A percentile compares a stretch with the other conserved stretches of the same genome.
phyloP scores from a whole-genome alignment of 1,140 invertebrate genomes.

The Penaeus japonicus region DNA sequence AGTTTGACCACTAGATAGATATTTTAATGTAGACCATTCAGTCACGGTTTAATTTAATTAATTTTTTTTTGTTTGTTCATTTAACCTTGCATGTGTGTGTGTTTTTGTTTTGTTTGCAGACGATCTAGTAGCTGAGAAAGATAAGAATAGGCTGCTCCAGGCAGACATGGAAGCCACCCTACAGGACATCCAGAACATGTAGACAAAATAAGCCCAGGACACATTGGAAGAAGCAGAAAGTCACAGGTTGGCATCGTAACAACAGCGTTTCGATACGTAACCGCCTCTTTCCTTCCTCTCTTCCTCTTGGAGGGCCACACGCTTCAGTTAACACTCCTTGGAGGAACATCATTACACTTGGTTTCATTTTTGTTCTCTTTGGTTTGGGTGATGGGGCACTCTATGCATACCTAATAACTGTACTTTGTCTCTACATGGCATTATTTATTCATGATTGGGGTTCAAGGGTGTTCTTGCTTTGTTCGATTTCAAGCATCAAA shows the following conservation, averaged over 20 bases:
- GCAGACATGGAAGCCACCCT: constrained; percentile 99
- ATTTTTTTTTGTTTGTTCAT: constrained; percentile 33
- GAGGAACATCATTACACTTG: no score
- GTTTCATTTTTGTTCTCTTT: no score
- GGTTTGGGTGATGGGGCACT: no score
- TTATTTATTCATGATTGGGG: no score
- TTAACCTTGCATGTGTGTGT: constrained; percentile 59
- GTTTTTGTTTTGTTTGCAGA: constrained; percentile 74
- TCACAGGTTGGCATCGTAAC: constrained; percentile 48
- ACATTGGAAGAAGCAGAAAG: constrained; percentile 50
- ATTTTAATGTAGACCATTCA: constrained; percentile 25
- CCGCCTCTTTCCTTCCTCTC: not conserved
- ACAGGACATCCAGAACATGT: constrained; percentile 99
- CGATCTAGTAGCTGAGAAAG: constrained; percentile 92
- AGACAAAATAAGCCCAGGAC: constrained; percentile 64
- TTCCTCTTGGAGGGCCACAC: not conserved
- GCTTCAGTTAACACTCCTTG: no score
- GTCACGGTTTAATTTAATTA: constrained; percentile 24
- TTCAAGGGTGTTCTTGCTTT: no score
- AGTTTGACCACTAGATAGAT: constrained; percentile 14
- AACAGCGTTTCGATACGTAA: not conserved
- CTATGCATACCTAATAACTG: no score
- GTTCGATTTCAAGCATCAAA: no score
- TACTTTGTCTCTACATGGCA: no score
- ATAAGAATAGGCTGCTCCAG: constrained; percentile 95